phyloP scores from a whole-genome alignment of 2,888 invertebrate species.

The Scaeva pyrastri region DNA sequence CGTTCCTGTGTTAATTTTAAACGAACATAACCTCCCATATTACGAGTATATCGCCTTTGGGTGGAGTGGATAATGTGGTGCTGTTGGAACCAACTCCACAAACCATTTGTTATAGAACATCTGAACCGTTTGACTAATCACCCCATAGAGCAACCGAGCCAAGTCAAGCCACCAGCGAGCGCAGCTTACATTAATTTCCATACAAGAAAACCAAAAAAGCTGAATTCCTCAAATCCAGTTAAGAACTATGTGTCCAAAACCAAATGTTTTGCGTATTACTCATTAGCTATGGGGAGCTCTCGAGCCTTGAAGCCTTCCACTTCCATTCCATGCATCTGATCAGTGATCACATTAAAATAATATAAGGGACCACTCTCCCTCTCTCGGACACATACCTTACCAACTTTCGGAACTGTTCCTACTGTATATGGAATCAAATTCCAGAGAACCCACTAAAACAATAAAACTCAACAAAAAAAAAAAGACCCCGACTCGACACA shows the following conservation, averaged over 20 bases:
- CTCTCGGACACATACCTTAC: constrained; percentile 21
- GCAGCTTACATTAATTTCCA: constrained; percentile 64
- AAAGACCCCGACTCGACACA: constrained; percentile 1
- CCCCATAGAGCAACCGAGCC: constrained; percentile 22
- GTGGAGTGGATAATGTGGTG: not conserved
- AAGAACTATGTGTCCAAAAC: constrained; percentile 64
- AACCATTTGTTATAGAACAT: constrained; percentile 50
- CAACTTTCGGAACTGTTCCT: not conserved
- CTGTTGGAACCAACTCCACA: constrained; percentile 21
- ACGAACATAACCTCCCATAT: constrained; percentile 31
- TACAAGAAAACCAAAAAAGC: constrained; percentile 20
- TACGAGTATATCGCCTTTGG: constrained; percentile 42
- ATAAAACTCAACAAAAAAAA: constrained; percentile 19
- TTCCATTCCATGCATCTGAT: constrained; percentile 6
- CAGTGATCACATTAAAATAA: constrained; percentile 33
- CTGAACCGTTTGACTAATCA: constrained; percentile 72
- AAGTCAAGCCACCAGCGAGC: constrained; percentile 33
- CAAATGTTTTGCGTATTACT: constrained; percentile 76
- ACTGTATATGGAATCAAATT: constrained; percentile 52
- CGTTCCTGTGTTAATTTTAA: constrained; percentile 23
- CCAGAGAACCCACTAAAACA: constrained; percentile 52
- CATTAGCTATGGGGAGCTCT: constrained; percentile 51
- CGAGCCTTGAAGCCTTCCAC: constrained; percentile 26
- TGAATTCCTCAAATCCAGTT: constrained; percentile 73
- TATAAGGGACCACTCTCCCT: constrained; percentile 15